Percentiles rank a stretch among this genome's conserved stretches.
Conservation (phyloP, 2,888 invertebrate species). For the Parnassius smintheus region DNA sequence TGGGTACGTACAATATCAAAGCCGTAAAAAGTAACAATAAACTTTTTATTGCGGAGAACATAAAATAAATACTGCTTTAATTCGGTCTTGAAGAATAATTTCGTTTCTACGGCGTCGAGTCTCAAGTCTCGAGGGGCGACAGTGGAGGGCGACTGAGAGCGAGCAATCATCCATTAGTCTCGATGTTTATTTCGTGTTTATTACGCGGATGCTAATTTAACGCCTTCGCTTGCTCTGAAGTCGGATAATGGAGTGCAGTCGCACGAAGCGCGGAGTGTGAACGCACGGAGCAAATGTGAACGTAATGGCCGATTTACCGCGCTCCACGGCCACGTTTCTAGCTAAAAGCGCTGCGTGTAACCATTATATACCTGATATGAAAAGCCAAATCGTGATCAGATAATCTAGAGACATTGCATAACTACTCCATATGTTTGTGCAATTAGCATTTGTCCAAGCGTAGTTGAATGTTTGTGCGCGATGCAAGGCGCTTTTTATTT, state of each 20-base stretch:
- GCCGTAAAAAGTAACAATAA: slow-evolving; percentile 68
- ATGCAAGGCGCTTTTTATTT: too few species aligned
- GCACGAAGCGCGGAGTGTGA: slow-evolving; percentile 39
- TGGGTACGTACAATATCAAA: slow-evolving; percentile 52
- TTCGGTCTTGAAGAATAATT: slow-evolving; percentile 45
- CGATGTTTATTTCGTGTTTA: slow-evolving; percentile 72
- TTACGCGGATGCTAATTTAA: slow-evolving; percentile 63
- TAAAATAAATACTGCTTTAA: slow-evolving; percentile 64
- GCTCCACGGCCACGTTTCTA: slow-evolving; percentile 40
- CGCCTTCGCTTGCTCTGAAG: slow-evolving; percentile 49
- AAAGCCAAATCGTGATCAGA: slow-evolving; percentile 4
- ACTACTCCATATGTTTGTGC: not conserved
- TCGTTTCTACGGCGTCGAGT: slow-evolving; percentile 42
- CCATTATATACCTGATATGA: slow-evolving; percentile 16
- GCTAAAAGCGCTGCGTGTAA: slow-evolving; percentile 41
- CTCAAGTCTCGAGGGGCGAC: slow-evolving; percentile 27
- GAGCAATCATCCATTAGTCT: slow-evolving; percentile 71
- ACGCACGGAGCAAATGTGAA: too few species aligned
- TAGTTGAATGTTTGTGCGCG: too few species aligned
- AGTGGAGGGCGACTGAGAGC: slow-evolving; percentile 31
- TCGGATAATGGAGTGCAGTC: slow-evolving; percentile 49
- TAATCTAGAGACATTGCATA: slow-evolving; percentile 13
- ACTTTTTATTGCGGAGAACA: slow-evolving; percentile 59
- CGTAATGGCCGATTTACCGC: slow-evolving; percentile 41
- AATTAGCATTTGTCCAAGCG: slow-evolving; percentile 10